Percentiles rank a stretch among this genome's conserved stretches.
These are phyloP conservation scores for Drosophila jambulina DNA, from an alignment of 1,140 invertebrate species.

Conservation along the genomic window DNA sequence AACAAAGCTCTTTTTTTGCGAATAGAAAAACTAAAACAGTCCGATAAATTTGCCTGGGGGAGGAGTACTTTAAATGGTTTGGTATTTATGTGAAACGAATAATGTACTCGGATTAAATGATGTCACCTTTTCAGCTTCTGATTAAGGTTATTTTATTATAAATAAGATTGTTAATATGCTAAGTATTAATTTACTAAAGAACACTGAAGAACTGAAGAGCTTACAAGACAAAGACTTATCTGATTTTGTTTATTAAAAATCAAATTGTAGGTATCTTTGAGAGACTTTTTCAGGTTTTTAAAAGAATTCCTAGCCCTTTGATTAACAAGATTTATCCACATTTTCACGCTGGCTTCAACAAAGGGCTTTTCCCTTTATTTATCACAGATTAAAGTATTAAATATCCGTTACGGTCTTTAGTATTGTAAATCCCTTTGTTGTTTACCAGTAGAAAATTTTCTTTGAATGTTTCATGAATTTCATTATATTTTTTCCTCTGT, in stretches of 20 bases:
- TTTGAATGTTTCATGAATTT: neutral
- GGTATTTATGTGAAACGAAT: constrained; percentile 11
- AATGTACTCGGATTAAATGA: neutral
- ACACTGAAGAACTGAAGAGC: neutral
- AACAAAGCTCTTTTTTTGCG: constrained; percentile 20
- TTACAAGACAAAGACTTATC: neutral
- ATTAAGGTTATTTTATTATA: neutral
- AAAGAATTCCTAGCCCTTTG: neutral
- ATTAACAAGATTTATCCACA: constrained; percentile 9
- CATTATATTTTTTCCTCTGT: neutral
- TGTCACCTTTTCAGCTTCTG: neutral
- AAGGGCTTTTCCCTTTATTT: constrained; percentile 19
- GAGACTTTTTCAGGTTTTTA: neutral
- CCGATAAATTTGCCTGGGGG: constrained; percentile 21
- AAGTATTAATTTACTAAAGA: neutral
- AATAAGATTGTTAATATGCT: neutral
- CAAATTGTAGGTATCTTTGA: neutral
- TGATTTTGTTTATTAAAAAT: neutral
- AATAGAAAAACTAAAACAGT: constrained; percentile 25
- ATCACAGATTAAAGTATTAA: constrained; percentile 19
- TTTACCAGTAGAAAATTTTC: neutral
- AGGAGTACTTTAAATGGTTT: constrained; percentile 15
- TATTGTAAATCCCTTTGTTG: neutral
- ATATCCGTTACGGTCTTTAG: neutral
- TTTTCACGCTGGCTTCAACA: constrained; percentile 1